phyloP scores from a whole-genome alignment of 2,797 vertebrate genomes.

The Urosaurus nigricauda region DNA sequence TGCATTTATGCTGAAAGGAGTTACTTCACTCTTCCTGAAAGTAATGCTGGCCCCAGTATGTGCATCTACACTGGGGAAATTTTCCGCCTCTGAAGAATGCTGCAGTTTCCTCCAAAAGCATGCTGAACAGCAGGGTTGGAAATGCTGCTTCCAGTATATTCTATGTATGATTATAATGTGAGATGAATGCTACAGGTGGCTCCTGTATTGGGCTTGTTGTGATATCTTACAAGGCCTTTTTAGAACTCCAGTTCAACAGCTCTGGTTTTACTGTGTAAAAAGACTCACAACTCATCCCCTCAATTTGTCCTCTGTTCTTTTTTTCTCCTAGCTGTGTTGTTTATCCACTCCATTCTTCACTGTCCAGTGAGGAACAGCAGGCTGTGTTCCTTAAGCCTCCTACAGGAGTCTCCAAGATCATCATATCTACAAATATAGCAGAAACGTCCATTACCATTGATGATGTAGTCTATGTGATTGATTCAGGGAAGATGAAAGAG shows the following conservation, averaged over 20 bases:
- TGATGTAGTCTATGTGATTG: constrained; percentile 96
- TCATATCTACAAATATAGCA: constrained; percentile 98
- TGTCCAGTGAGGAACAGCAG: constrained; percentile 97
- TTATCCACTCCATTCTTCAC: constrained; percentile 94
- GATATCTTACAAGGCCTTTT: background rate
- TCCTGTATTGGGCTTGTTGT: background rate
- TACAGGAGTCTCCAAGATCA: constrained; percentile 91
- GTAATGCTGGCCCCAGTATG: background rate
- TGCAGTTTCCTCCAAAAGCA: background rate
- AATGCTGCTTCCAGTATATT: background rate
- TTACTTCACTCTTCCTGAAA: background rate
- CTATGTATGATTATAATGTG: background rate
- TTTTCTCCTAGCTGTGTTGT: constrained; percentile 86
- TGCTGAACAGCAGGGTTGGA: background rate
- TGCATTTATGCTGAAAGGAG: background rate
- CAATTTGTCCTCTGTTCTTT: constrained; percentile 34
- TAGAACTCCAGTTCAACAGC: background rate
- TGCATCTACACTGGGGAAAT: background rate
- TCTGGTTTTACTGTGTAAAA: constrained; percentile 11
- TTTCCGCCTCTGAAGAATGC: background rate
- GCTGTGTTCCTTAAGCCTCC: constrained; percentile 91
- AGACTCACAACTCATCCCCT: constrained; percentile 2
- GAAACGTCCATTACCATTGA: constrained; percentile 98
- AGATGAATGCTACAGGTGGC: background rate
- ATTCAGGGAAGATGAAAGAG: constrained; percentile 98